Evolutionary conservation across 1,140 invertebrate genomes (phyloP).

Genomic region (Rhysida immarginata): DNA sequence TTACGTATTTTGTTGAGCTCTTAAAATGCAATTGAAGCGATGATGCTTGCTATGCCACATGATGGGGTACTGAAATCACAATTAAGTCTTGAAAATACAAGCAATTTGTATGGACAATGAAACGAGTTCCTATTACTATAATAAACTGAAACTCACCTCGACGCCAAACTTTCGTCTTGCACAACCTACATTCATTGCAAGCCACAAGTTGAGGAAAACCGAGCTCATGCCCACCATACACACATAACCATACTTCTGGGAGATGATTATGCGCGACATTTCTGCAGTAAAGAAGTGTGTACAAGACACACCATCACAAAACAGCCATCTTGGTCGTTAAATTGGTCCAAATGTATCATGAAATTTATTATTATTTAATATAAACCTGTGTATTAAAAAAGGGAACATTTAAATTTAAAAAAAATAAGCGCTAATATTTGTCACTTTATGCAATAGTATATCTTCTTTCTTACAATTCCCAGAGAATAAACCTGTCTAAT

Average conservation of each 20-base stretch:
- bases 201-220: constrained; percentile 4
- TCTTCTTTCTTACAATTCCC: too few species aligned
- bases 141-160: too few species aligned
- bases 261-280: not conserved
- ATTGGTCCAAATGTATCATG: too few species aligned
- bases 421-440: too few species aligned
- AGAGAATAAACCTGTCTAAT: too few species aligned
- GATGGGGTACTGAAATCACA: constrained; percentile 24
- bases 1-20: constrained; percentile 39
- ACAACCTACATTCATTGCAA: constrained; percentile 23
- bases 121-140: too few species aligned
- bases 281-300: not conserved
- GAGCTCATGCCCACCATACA: not conserved
- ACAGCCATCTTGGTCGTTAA: too few species aligned
- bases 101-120: not conserved
- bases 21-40: constrained; percentile 28
- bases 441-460: too few species aligned
- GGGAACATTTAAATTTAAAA: too few species aligned
- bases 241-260: not conserved
- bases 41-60: constrained; percentile 22
- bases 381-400: too few species aligned
- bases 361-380: too few species aligned
- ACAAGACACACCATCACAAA: too few species aligned
- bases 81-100: constrained; percentile 7
- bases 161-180: constrained; percentile 26